A percentile compares a stretch with the other conserved stretches of the same genome.
Evolutionary conservation across 2,113 vertebrate species (phyloP).

Genomic region (Noctilio leporinus): DNA sequence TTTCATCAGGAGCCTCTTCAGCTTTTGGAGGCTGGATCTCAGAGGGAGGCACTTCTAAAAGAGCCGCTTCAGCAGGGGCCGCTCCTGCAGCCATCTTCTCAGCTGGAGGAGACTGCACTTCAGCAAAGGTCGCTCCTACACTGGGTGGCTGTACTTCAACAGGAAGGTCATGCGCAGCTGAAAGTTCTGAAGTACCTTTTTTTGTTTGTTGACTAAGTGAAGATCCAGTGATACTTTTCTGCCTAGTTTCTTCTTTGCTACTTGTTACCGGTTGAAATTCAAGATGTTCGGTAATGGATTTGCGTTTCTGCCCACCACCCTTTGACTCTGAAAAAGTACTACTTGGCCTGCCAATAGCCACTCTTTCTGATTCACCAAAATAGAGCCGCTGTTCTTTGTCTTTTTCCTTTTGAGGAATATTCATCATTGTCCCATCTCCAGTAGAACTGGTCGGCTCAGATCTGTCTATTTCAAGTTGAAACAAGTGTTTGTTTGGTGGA

Average conservation of each 20-base stretch:
- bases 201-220: not conserved
- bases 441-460: slow-evolving; percentile 60
- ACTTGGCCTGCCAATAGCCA: not conserved
- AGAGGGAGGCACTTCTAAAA: not conserved
- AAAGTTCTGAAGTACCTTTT: not conserved
- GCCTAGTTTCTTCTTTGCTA: not conserved
- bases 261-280: slow-evolving; percentile 23
- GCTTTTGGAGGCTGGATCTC: not conserved
- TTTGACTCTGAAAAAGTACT: slow-evolving; percentile 9
- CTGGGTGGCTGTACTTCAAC: not conserved
- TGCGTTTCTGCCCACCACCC: not conserved
- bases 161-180: not conserved
- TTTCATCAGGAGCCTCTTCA: not conserved
- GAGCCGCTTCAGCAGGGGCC: not conserved
- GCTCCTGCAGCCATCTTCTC: not conserved
- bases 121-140: not conserved
- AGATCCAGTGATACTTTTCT: not conserved
- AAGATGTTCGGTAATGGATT: not conserved
- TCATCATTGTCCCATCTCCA: slow-evolving; percentile 33
- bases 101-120: not conserved
- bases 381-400: slow-evolving; percentile 55
- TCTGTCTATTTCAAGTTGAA: slow-evolving; percentile 30
- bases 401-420: not conserved
- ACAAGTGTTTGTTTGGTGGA: not conserved
- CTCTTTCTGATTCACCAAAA: slow-evolving; percentile 20